Percentiles rank a stretch among this genome's conserved stretches.
Evolutionary conservation across 2,888 invertebrate genomes (phyloP).

Genomic region (Diadegma fenestrale): DNA sequence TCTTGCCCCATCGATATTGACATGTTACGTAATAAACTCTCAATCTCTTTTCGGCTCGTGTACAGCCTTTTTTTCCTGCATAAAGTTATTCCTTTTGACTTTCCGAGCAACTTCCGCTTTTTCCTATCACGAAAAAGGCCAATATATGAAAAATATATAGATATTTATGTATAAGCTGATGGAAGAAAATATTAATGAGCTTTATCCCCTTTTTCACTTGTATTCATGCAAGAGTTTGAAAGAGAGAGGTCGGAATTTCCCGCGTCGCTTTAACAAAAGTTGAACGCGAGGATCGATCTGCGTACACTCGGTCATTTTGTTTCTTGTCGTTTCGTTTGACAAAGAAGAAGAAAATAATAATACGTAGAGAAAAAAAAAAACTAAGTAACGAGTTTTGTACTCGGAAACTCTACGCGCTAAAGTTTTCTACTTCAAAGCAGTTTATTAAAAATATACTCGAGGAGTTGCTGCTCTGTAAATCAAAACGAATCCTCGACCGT

Average conservation of each 20-base stretch:
- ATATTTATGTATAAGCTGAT: not conserved
- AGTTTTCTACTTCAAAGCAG: conserved; percentile 29
- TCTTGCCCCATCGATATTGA: not conserved
- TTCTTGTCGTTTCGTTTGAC: conserved; percentile 5
- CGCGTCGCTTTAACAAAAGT: not conserved
- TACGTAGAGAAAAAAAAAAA: not conserved
- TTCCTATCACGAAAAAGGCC: conserved; percentile 2
- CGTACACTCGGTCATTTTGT: conserved; percentile 15
- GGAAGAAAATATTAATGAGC: conserved; percentile 43
- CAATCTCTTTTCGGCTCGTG: not conserved
- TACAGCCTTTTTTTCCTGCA: conserved; percentile 4
- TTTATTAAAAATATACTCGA: conserved; percentile 23
- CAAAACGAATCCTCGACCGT: not conserved
- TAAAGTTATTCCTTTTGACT: conserved; percentile 31
- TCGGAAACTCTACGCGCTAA: conserved; percentile 15
- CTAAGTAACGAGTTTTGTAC: conserved; percentile 21
- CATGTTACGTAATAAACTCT: conserved; percentile 34
- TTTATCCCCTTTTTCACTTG: not conserved
- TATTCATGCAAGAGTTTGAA: conserved; percentile 7
- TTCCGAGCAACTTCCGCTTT: not conserved
- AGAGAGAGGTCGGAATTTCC: not conserved
- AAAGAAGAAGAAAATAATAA: conserved; percentile 22
- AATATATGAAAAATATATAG: not conserved
- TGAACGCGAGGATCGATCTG: conserved; percentile 18
- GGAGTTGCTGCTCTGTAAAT: not conserved